Base-by-base conservation (phyloP, 92 coral and sea anemone genomes). In the Epizoanthus scotinus region DNA sequence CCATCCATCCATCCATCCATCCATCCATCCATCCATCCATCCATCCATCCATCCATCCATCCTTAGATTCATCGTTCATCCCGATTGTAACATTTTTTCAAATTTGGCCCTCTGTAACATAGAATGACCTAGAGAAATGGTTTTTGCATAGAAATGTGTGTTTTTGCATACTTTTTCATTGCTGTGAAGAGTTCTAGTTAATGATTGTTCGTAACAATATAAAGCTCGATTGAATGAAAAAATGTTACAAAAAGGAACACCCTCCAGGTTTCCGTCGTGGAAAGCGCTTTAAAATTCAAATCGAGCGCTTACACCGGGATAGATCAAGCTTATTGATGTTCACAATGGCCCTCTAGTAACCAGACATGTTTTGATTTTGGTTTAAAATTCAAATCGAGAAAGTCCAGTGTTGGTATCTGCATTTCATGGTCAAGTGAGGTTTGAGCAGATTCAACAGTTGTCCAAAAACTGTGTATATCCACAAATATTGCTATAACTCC, bases 321-420 rank as follows among this genome's bases (percentile, higher is more conserved):
- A 72, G 65, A 72, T 72, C 27, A 72, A 1, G 27, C 34, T 17
- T 72, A 55, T 72, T 72, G 64, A 17, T 44, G 2, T 72, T 55
- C 78, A 72, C 65, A 72, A 72, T 55, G 78, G 78, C 78, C 78
- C 78, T 72, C 63, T 72, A 27, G 63, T 72, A 72, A 72, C 78
- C 65, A 17, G 64, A 3, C 54, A 55, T 64, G 63, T 55, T 72
- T 72, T 54, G 34, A 44, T 53, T 72, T 72, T 72, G 49, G 44
- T 15, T 31, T 28, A 31, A 72, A 72, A 25, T 26, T 72, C 64
- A 53, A 44, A 18, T 72, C 57, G 26, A 28, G 22, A 54, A 73
- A 19, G 66, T 73, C 79, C 38, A 56, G 50, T 73, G 66, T 73
- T 28, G 26, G 15, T 21, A 56, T 56, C 36, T 57, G 79, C 79